Evolutionary conservation across 1,140 invertebrate species (phyloP).

Genomic region (Papilio polytes): DNA sequence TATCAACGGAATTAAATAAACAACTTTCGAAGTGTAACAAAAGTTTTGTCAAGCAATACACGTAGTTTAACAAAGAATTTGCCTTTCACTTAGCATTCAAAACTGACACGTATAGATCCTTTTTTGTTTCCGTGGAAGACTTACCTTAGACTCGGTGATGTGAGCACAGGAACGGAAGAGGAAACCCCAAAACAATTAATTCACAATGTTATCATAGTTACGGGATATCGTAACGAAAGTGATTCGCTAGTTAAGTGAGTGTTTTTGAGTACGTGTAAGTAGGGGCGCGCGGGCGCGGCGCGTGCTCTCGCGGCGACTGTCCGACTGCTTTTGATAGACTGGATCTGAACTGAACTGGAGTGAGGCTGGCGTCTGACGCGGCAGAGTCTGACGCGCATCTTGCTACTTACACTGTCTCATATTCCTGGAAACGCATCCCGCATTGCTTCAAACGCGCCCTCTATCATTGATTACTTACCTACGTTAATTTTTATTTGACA

Average conservation of each 20-base stretch:
- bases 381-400: neutral
- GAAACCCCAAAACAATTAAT: constrained; percentile 55
- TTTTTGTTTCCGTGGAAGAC: constrained; percentile 62
- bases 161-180: constrained; percentile 47
- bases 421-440: neutral
- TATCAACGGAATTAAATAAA: constrained; percentile 10
- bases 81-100: constrained; percentile 80
- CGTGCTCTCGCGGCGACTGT: constrained; percentile 64
- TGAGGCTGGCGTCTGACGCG: constrained; percentile 48
- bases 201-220: constrained; percentile 73
- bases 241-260: constrained; percentile 57
- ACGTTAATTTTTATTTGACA: too few species aligned
- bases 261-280: constrained; percentile 55
- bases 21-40: constrained; percentile 45
- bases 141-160: constrained; percentile 64
- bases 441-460: neutral
- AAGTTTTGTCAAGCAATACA: constrained; percentile 53
- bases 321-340: constrained; percentile 53
- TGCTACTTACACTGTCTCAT: neutral
- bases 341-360: neutral
- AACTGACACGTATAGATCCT: constrained; percentile 78
- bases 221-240: constrained; percentile 67
- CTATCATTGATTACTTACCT: neutral
- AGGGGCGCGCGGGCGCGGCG: constrained; percentile 49
- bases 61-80: constrained; percentile 77